Conservation (phyloP, 2,888 invertebrate species). For the Sarcophaga carnaria region DNA sequence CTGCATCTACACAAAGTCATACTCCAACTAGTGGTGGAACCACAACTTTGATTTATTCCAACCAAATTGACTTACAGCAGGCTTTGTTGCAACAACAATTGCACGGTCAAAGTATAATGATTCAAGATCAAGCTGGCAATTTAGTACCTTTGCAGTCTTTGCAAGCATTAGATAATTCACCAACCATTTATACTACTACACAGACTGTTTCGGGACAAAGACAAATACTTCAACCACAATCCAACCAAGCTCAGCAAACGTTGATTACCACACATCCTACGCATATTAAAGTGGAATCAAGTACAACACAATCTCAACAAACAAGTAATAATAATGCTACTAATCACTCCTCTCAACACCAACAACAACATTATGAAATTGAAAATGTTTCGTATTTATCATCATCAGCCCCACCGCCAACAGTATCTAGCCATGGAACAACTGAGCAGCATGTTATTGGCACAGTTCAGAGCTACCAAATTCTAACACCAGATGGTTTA, state of each 20-base stretch:
- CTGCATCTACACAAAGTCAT: constrained; percentile 70
- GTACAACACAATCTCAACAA: constrained; percentile 61
- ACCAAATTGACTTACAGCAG: constrained; percentile 80
- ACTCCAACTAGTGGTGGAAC: constrained; percentile 70
- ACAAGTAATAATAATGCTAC: constrained; percentile 61
- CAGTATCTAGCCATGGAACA: constrained; percentile 71
- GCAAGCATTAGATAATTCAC: constrained; percentile 76
- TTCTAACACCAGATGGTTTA: constrained; percentile 79
- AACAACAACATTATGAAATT: constrained; percentile 78
- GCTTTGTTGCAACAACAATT: constrained; percentile 79
- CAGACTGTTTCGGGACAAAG: constrained; percentile 70
- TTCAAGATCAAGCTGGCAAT: constrained; percentile 80
- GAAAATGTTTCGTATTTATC: constrained; percentile 80
- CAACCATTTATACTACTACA: constrained; percentile 77
- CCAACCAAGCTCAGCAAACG: constrained; percentile 70
- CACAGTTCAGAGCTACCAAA: constrained; percentile 80
- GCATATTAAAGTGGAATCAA: constrained; percentile 65
- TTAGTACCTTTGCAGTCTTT: constrained; percentile 78
- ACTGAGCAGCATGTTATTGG: constrained; percentile 79
- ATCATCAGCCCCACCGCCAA: constrained; percentile 75
- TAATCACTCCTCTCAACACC: constrained; percentile 65
- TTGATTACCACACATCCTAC: constrained; percentile 65
- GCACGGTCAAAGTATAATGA: constrained; percentile 80
- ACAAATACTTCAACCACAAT: constrained; percentile 72
- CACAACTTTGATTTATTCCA: constrained; percentile 79